phyloP scores from a whole-genome alignment of 2,888 invertebrate species.

The Ditula angustiorana region DNA sequence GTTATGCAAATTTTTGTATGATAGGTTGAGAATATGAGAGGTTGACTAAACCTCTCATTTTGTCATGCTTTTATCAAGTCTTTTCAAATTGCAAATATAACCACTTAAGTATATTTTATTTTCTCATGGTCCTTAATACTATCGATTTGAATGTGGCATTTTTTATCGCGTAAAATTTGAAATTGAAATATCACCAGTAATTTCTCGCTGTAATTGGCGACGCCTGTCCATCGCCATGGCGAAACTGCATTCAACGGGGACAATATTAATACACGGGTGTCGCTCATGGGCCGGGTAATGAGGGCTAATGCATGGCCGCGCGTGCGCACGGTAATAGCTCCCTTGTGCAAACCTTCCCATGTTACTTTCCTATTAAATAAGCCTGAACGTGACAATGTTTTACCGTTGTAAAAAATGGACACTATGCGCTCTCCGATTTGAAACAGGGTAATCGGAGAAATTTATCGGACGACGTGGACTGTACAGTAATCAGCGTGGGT shows the following conservation, averaged over 20 bases:
- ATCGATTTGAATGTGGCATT: too few relatives aligned
- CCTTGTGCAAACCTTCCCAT: slow-evolving; percentile 63
- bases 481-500: too few relatives aligned
- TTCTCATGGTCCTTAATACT: too few relatives aligned
- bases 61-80: too few relatives aligned
- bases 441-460: too few relatives aligned
- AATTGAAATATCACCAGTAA: neutral
- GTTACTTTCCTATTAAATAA: slow-evolving; percentile 51
- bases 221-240: slow-evolving; percentile 28
- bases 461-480: too few relatives aligned
- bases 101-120: too few relatives aligned
- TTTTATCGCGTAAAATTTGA: neutral
- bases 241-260: slow-evolving; percentile 45
- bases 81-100: too few relatives aligned
- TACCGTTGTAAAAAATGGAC: neutral
- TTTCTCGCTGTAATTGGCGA: slow-evolving; percentile 15
- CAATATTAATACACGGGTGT: slow-evolving; percentile 53
- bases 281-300: slow-evolving; percentile 51
- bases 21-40: too few relatives aligned
- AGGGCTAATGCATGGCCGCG: slow-evolving; percentile 39
- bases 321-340: slow-evolving; percentile 28
- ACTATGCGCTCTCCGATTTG: neutral
- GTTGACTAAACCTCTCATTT: too few relatives aligned
- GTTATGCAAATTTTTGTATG: too few relatives aligned
- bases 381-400: slow-evolving; percentile 35